Percentiles rank a stretch among this genome's conserved stretches.
phyloP scores from a whole-genome alignment of 2,888 invertebrate species.

The Tiliacea aurago region DNA sequence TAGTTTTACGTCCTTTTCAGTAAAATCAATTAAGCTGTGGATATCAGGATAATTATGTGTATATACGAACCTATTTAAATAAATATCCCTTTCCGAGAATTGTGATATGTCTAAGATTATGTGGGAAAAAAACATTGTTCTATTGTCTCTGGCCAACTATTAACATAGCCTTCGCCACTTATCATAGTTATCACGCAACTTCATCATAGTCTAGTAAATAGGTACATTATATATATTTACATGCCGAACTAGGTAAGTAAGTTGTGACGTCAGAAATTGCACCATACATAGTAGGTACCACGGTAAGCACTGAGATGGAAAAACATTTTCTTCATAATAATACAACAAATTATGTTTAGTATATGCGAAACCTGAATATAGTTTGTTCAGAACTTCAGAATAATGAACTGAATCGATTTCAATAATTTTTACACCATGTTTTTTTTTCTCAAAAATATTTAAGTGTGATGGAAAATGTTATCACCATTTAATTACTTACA shows the following conservation, averaged over 20 bases:
- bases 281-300: conserved; percentile 2
- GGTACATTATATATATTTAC: conserved; percentile 30
- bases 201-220: conserved; percentile 64
- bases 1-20: conserved; percentile 28
- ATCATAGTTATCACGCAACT: conserved; percentile 83
- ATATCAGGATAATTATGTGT: conserved; percentile 27
- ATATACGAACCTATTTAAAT: conserved; percentile 52
- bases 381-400: no score
- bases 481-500: no score
- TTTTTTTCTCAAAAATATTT: no score
- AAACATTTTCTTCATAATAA: not conserved
- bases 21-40: conserved; percentile 18
- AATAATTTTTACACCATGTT: no score
- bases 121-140: conserved; percentile 88
- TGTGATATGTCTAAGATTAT: conserved; percentile 79
- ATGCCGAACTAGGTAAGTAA: conserved; percentile 29
- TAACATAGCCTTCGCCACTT: conserved; percentile 80
- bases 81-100: conserved; percentile 77
- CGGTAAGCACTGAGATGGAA: not conserved
- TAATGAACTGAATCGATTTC: no score
- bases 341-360: no score
- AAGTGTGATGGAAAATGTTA: no score
- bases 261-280: conserved; percentile 43
- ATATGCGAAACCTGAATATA: no score
- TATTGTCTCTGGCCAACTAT: conserved; percentile 84